These are phyloP conservation scores for Ictidomys tridecemlineatus DNA, from an alignment of 2,113 vertebrate genomes.

Conservation along the genomic window DNA sequence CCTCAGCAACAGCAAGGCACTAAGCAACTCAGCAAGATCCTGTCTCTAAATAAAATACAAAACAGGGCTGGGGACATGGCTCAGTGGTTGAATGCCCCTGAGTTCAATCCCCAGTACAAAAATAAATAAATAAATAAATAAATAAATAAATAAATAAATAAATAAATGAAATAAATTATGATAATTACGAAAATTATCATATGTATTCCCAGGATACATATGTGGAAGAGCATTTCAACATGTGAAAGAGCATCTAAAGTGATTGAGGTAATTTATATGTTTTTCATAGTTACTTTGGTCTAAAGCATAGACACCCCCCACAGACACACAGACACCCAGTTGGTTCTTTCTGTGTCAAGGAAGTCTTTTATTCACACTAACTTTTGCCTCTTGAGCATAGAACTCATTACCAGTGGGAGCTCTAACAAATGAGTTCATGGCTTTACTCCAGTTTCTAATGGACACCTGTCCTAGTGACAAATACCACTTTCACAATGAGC, in stretches of 20 bases:
- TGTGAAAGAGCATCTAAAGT: neutral
- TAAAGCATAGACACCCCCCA: neutral
- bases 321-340: neutral
- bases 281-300: neutral
- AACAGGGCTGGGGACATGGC: too few relatives aligned
- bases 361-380: neutral
- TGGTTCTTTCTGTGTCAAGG: neutral
- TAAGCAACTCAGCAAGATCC: too few relatives aligned
- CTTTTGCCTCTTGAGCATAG: neutral
- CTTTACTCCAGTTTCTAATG: slow-evolving; percentile 64
- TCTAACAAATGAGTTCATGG: slow-evolving; percentile 42
- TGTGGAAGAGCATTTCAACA: neutral
- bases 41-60: too few relatives aligned
- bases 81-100: too few relatives aligned
- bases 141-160: neutral
- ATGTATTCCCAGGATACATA: neutral
- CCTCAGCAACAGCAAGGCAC: too few relatives aligned
- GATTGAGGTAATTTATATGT: neutral
- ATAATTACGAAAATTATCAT: slow-evolving; percentile 22
- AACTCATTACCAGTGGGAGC: slow-evolving; percentile 38
- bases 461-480: slow-evolving; percentile 61
- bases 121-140: too few relatives aligned
- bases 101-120: too few relatives aligned
- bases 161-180: neutral
- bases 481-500: neutral